Evolutionary conservation across 2,888 invertebrate genomes (phyloP).

Genomic region (Agonopterix subpropinquella): DNA sequence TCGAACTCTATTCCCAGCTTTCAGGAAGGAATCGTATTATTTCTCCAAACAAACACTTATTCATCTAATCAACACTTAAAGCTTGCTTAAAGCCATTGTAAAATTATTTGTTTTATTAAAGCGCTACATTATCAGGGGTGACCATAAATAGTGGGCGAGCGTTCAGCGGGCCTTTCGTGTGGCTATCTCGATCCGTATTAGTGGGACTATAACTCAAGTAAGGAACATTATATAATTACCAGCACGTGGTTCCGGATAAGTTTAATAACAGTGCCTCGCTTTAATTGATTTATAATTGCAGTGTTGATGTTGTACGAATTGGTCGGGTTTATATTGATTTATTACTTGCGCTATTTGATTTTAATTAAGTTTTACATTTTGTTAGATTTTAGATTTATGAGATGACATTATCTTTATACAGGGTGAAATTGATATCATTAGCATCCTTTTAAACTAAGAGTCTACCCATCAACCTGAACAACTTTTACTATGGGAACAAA

Average conservation of each 20-base stretch:
- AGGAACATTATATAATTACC: slow-evolving; percentile 33
- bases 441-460: no score
- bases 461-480: no score
- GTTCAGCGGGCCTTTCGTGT: slow-evolving; percentile 14
- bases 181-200: slow-evolving; percentile 36
- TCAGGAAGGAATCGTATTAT: no score
- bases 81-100: slow-evolving; percentile 1
- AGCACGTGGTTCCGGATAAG: slow-evolving; percentile 33
- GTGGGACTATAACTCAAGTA: slow-evolving; percentile 30
- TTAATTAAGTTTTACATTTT: background rate
- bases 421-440: no score
- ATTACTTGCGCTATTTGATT: background rate
- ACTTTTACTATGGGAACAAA: no score
- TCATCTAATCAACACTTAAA: background rate
- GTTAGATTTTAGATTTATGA: no score
- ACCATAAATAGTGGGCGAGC: slow-evolving; percentile 29
- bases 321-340: background rate
- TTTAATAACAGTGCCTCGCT: slow-evolving; percentile 21
- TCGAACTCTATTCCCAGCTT: no score
- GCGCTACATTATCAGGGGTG: slow-evolving; percentile 23
- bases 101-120: slow-evolving; percentile 24
- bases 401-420: no score
- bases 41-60: background rate
- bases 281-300: slow-evolving; percentile 30
- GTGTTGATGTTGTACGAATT: slow-evolving; percentile 10